These are phyloP conservation scores for Microctonus hyperodae DNA, from an alignment of 2,888 invertebrate genomes.

Conservation along the genomic window DNA sequence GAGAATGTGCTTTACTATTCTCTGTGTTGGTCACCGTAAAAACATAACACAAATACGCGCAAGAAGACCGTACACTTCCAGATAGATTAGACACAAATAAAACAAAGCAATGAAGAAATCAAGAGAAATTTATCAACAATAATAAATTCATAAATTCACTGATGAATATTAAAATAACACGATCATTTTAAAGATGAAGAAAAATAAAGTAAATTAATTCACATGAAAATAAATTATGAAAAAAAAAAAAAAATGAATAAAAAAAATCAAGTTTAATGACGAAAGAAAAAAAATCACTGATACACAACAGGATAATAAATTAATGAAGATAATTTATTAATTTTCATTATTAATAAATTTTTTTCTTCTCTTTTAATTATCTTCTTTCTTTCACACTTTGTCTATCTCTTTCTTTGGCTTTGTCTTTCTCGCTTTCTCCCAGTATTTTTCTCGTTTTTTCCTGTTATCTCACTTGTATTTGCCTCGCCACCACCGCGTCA, in stretches of 20 bases:
- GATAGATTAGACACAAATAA: too few relatives aligned
- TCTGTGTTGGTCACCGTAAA: neutral
- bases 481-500: slow-evolving; percentile 48
- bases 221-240: too few relatives aligned
- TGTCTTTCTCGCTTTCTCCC: neutral
- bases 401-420: too few relatives aligned
- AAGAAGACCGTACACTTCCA: too few relatives aligned
- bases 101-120: too few relatives aligned
- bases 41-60: neutral
- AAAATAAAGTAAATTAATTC: too few relatives aligned
- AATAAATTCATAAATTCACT: too few relatives aligned
- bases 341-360: neutral
- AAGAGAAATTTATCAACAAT: too few relatives aligned
- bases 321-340: neutral
- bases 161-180: too few relatives aligned
- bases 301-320: neutral
- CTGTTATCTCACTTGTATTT: slow-evolving; percentile 31
- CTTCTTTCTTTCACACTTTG: neutral
- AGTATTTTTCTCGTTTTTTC: slow-evolving; percentile 1
- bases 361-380: neutral
- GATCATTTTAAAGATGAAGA: too few relatives aligned
- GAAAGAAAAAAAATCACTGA: neutral
- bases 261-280: neutral
- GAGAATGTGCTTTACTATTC: neutral
- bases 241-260: neutral